Percentiles rank a stretch among this genome's conserved stretches.
These are phyloP conservation scores for Stenodema calcarata DNA, from an alignment of 2,888 invertebrate species.

Conservation along the genomic window DNA sequence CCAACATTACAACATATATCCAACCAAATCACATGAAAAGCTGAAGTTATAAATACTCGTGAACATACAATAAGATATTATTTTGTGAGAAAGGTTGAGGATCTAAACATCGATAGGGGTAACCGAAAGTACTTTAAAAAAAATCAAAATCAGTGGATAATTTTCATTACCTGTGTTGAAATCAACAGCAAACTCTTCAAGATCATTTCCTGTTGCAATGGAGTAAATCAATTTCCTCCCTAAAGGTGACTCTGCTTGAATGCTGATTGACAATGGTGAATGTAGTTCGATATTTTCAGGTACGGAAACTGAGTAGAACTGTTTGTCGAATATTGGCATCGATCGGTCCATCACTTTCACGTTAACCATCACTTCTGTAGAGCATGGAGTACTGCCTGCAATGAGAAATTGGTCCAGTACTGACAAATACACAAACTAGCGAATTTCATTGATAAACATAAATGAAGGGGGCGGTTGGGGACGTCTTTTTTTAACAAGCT, in stretches of 20 bases:
- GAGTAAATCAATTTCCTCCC: constrained; percentile 90
- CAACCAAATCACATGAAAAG: no score
- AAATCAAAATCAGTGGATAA: background rate
- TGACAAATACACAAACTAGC: no score
- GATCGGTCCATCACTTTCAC: constrained; percentile 86
- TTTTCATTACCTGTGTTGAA: constrained; percentile 88
- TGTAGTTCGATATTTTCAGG: constrained; percentile 83
- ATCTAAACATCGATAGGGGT: no score
- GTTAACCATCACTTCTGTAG: constrained; percentile 75
- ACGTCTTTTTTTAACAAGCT: no score
- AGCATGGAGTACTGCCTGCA: constrained; percentile 73
- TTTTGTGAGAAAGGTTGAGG: no score
- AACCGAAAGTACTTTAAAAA: no score
- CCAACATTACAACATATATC: no score
- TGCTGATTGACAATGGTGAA: constrained; percentile 76
- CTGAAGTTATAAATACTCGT: no score
- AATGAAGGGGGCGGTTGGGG: no score
- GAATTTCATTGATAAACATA: no score
- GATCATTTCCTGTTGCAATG: constrained; percentile 80
- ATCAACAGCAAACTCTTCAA: constrained; percentile 87
- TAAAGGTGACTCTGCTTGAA: constrained; percentile 86
- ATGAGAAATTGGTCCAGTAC: background rate
- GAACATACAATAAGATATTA: no score
- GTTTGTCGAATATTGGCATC: constrained; percentile 92
- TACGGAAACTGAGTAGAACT: constrained; percentile 80